Conservation (phyloP, 1,140 invertebrate genomes). For the Cheumatopsyche charites region DNA sequence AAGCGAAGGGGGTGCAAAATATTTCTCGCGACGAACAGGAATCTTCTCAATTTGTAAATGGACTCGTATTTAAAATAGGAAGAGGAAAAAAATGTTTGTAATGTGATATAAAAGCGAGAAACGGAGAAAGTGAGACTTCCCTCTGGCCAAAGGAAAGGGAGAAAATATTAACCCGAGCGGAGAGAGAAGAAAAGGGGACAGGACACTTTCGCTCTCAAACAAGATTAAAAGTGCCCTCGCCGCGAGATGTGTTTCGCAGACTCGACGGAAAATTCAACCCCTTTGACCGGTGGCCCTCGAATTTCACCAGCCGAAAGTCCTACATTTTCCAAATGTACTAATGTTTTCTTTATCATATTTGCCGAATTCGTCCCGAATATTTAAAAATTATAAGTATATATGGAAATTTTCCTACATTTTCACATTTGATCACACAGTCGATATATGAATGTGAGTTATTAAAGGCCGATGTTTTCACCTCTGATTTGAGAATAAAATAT, state of each 20-base stretch:
- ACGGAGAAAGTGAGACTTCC: neutral
- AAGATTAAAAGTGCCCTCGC: slow-evolving; percentile 14
- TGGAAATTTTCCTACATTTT: too few species aligned
- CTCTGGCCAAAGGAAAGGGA: too few species aligned
- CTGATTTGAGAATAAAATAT: too few species aligned
- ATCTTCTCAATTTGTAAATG: slow-evolving; percentile 27
- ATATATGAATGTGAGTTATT: too few species aligned
- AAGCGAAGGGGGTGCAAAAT: slow-evolving; percentile 20
- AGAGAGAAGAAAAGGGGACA: neutral
- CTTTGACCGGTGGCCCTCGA: neutral
- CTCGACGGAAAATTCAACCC: neutral
- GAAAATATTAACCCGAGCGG: neutral
- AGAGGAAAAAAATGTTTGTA: slow-evolving; percentile 7
- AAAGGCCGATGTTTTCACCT: too few species aligned
- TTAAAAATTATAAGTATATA: too few species aligned
- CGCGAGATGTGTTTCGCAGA: neutral
- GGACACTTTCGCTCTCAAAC: slow-evolving; percentile 17
- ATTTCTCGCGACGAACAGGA: neutral
- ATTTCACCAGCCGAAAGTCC: neutral
- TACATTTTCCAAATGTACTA: neutral
- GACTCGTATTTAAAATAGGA: slow-evolving; percentile 24
- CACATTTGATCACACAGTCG: too few species aligned
- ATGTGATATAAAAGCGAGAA: slow-evolving; percentile 1
- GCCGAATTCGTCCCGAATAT: too few species aligned
- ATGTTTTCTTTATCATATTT: neutral